phyloP scores from a whole-genome alignment of 2,888 invertebrate genomes.

The Mycalesis mineus region DNA sequence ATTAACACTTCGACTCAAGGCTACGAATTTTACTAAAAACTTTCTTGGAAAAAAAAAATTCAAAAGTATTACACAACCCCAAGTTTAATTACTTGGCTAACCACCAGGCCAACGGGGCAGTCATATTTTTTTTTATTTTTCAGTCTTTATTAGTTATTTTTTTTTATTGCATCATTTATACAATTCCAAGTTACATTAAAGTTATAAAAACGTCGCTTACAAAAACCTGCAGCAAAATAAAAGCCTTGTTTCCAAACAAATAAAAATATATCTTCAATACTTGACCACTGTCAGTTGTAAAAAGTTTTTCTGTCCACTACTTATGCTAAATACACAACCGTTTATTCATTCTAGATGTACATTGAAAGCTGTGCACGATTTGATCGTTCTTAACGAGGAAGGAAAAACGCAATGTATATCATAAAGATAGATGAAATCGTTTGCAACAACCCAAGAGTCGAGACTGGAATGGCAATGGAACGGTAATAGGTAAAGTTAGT shows the following conservation, averaged over 20 bases:
- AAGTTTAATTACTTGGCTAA: too few relatives aligned
- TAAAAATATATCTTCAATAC: constrained; percentile 34
- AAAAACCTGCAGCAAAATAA: constrained; percentile 20
- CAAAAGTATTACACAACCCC: too few relatives aligned
- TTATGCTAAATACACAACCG: not conserved
- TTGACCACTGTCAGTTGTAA: constrained; percentile 30
- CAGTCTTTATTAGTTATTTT: too few relatives aligned
- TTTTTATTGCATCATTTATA: not conserved
- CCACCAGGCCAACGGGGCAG: too few relatives aligned
- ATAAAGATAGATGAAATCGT: not conserved
- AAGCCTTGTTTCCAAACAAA: constrained; percentile 26
- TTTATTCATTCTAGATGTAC: not conserved
- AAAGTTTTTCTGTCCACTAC: constrained; percentile 33
- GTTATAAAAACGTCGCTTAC: not conserved
- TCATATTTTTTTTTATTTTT: too few relatives aligned
- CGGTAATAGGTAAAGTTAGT: constrained; percentile 56
- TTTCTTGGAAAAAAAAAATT: too few relatives aligned
- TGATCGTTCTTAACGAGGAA: not conserved
- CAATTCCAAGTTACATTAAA: not conserved
- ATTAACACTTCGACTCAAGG: too few relatives aligned
- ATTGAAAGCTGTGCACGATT: not conserved
- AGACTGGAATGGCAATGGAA: constrained; percentile 31
- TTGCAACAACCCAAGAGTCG: constrained; percentile 15
- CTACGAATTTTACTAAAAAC: too few relatives aligned
- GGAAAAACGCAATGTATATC: constrained; percentile 24